Evolutionary conservation across 2,797 vertebrate genomes (phyloP).

Genomic region (Dicrostonyx torquatus): DNA sequence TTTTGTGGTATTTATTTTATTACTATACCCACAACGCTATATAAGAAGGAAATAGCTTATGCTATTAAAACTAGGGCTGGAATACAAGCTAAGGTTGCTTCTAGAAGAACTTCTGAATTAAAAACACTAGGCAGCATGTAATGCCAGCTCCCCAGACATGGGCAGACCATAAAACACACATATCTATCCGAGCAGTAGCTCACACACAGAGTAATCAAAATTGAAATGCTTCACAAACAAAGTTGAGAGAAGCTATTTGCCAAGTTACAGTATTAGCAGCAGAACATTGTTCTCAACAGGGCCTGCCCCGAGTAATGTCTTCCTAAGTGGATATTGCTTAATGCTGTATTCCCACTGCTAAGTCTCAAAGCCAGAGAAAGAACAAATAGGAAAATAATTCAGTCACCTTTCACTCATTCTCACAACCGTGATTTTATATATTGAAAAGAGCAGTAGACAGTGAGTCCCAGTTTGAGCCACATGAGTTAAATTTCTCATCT

Average conservation of each 20-base stretch:
- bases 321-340: conserved; percentile 72
- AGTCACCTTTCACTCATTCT: conserved; percentile 37
- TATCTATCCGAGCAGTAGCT: conserved; percentile 63
- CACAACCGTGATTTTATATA: conserved; percentile 29
- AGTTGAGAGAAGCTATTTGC: conserved; percentile 75
- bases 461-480: conserved; percentile 22
- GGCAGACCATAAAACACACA: conserved; percentile 71
- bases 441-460: conserved; percentile 50
- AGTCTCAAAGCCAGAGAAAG: conserved; percentile 33
- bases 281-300: conserved; percentile 65
- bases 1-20: conserved; percentile 88
- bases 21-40: conserved; percentile 82
- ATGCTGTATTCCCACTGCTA: conserved; percentile 67
- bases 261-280: conserved; percentile 68
- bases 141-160: conserved; percentile 71
- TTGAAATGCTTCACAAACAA: conserved; percentile 75
- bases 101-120: conserved; percentile 82
- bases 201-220: conserved; percentile 74
- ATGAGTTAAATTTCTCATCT: conserved; percentile 37
- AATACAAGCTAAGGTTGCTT: conserved; percentile 74
- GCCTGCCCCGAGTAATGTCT: conserved; percentile 69
- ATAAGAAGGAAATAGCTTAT: conserved; percentile 83
- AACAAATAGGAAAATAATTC: neutral
- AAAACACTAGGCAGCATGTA: conserved; percentile 80
- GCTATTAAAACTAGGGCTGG: conserved; percentile 82